phyloP scores from a whole-genome alignment of 2,888 invertebrate species.

The Trisateles emortualis region DNA sequence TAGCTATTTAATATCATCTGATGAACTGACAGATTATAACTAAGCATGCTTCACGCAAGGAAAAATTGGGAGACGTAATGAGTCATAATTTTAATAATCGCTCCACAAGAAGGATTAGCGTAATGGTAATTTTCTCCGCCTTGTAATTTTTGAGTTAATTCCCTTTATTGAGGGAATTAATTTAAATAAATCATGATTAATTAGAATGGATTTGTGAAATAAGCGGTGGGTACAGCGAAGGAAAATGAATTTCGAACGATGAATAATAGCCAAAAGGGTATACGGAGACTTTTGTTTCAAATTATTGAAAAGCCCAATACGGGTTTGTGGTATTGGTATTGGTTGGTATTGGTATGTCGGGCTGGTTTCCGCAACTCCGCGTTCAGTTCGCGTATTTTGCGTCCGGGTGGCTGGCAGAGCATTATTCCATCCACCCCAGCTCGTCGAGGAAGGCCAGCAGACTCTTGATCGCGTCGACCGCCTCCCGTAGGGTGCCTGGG shows the following conservation, averaged over 20 bases:
- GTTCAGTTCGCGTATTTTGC: too few species aligned
- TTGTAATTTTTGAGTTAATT: constrained; percentile 41
- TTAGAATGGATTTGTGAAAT: constrained; percentile 43
- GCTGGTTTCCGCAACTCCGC: too few species aligned
- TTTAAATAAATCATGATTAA: constrained; percentile 63
- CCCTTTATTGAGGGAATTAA: constrained; percentile 54
- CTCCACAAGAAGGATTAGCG: constrained; percentile 15
- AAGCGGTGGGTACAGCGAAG: constrained; percentile 29
- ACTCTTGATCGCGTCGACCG: too few species aligned
- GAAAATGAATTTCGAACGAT: constrained; percentile 10
- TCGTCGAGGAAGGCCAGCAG: too few species aligned
- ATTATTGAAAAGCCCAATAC: not conserved
- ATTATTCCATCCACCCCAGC: too few species aligned
- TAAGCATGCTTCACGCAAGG: not conserved
- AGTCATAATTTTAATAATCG: not conserved
- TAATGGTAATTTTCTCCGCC: constrained; percentile 20
- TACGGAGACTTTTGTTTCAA: not conserved
- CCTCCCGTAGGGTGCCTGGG: too few species aligned
- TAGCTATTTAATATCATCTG: too few species aligned
- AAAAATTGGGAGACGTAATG: not conserved
- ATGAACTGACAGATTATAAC: not conserved
- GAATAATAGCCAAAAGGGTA: constrained; percentile 16
- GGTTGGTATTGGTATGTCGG: too few species aligned
- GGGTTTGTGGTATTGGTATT: not conserved
- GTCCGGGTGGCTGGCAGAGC: too few species aligned